These are phyloP conservation scores for Megalurothrips usitatus DNA, from an alignment of 2,888 invertebrate species.

Conservation along the genomic window DNA sequence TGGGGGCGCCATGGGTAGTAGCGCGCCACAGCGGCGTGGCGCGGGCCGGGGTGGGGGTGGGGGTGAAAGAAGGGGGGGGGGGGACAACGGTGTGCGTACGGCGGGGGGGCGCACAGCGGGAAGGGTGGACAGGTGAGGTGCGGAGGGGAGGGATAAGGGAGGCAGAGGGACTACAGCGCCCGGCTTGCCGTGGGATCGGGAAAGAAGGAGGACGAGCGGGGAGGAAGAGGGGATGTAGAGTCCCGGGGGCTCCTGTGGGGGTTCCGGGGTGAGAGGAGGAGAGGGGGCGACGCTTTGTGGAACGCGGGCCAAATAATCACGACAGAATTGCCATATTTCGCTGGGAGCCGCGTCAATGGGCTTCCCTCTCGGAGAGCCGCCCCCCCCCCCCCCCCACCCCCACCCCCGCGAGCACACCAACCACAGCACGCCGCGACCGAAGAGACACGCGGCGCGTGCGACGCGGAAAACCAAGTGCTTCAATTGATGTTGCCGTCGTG, in stretches of 20 bases:
- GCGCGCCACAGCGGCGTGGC: constrained; percentile 35
- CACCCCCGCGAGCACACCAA: no score
- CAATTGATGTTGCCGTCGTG: background rate
- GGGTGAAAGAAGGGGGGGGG: constrained; percentile 36
- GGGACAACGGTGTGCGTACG: constrained; percentile 36
- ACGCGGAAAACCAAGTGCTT: background rate
- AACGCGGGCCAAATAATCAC: background rate
- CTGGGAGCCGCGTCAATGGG: background rate
- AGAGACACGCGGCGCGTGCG: no score
- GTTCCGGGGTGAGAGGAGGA: background rate
- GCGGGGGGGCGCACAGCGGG: constrained; percentile 33
- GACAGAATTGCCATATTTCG: background rate
- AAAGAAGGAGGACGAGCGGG: background rate
- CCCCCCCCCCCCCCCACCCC: no score
- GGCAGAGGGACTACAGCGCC: background rate
- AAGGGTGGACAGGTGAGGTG: background rate
- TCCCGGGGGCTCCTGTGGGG: background rate
- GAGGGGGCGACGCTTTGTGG: background rate
- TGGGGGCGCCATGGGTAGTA: constrained; percentile 34
- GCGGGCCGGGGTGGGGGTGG: constrained; percentile 35
- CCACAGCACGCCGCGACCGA: no score
- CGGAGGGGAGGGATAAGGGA: background rate
- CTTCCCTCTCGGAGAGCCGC: background rate
- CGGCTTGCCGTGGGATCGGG: background rate
- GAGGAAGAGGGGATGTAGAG: background rate